Evolutionary conservation across 2,888 invertebrate species (phyloP).

Genomic region (Agrotis puta): DNA sequence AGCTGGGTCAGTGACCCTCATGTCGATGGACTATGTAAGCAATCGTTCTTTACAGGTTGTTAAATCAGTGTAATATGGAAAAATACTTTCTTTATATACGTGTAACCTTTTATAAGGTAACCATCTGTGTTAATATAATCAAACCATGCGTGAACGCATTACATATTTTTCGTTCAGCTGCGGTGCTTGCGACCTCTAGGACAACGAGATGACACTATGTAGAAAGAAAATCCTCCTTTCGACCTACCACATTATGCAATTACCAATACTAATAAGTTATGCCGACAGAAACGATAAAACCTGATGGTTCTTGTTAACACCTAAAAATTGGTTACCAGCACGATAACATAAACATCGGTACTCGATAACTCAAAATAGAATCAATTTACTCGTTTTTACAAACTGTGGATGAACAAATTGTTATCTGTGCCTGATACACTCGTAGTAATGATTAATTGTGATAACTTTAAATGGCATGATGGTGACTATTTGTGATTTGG

Average conservation of each 20-base stretch:
- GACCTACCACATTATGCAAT: not conserved
- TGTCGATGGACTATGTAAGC: too few species aligned
- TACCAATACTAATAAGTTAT: not conserved
- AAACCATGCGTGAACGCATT: too few species aligned
- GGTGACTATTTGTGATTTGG: conserved; percentile 10
- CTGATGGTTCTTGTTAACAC: conserved; percentile 12
- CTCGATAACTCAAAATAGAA: conserved; percentile 53
- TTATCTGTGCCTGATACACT: conserved; percentile 26
- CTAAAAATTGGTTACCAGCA: conserved; percentile 24
- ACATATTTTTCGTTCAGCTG: too few species aligned
- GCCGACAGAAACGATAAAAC: not conserved
- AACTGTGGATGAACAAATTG: conserved; percentile 23
- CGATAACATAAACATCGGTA: conserved; percentile 29
- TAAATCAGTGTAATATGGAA: too few species aligned
- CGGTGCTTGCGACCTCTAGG: too few species aligned
- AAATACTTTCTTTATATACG: too few species aligned
- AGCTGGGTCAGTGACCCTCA: too few species aligned
- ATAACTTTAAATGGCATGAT: conserved; percentile 23
- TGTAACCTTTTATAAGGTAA: too few species aligned
- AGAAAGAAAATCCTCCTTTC: not conserved
- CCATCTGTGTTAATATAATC: too few species aligned
- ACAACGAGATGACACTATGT: not conserved
- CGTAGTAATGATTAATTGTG: conserved; percentile 31
- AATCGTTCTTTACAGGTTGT: too few species aligned
- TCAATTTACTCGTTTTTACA: conserved; percentile 18